A percentile compares a stretch with the other conserved stretches of the same genome.
Evolutionary conservation across 2,113 vertebrate species (phyloP).

Genomic region (Tricholaema leucomelas): DNA sequence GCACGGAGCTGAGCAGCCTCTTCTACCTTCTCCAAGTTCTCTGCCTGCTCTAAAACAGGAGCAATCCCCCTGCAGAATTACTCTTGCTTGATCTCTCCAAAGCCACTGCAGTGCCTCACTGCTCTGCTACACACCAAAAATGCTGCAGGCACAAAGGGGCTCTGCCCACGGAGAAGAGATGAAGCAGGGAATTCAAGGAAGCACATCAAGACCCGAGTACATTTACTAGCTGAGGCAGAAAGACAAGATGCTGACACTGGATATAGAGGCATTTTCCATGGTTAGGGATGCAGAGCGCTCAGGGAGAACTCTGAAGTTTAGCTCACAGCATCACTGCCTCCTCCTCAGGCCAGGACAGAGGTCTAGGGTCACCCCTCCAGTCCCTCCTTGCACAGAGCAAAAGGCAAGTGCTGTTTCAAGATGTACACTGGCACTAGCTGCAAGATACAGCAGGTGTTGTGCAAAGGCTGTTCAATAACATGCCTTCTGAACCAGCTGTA

Average conservation of each 20-base stretch:
- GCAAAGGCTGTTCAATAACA: neutral
- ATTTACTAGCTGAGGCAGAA: neutral
- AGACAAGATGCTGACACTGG: neutral
- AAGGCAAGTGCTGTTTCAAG: neutral
- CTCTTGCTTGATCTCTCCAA: neutral
- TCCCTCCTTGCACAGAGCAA: neutral
- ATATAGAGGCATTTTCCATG: neutral
- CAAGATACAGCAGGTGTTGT: neutral
- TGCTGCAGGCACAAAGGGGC: neutral
- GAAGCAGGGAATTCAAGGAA: neutral
- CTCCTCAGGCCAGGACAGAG: neutral
- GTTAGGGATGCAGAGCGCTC: neutral
- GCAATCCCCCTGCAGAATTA: neutral
- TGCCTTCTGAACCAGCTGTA: neutral
- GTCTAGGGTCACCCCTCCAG: neutral
- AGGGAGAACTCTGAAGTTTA: neutral
- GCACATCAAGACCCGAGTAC: accelerated
- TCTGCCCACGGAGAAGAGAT: neutral
- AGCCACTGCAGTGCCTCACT: neutral
- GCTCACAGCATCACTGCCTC: neutral
- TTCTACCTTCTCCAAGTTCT: neutral
- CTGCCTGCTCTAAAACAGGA: neutral
- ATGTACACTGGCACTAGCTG: neutral
- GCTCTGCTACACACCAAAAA: neutral
- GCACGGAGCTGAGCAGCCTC: neutral